These are phyloP conservation scores for Lycocerus yunnanus DNA, from an alignment of 2,888 invertebrate genomes.

Conservation along the genomic window DNA sequence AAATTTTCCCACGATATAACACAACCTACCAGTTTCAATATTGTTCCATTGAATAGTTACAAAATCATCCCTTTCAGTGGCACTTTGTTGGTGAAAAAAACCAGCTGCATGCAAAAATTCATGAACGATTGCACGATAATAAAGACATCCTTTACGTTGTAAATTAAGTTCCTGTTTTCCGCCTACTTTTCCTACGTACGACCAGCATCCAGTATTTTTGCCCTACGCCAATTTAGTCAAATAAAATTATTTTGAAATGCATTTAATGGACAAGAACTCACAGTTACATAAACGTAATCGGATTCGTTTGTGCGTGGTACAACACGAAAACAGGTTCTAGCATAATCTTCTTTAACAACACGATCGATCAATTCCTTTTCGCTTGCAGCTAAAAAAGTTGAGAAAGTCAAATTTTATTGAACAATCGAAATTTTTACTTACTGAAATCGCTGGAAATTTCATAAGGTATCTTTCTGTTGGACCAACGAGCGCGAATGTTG, in stretches of 20 bases:
- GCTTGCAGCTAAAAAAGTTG: neutral
- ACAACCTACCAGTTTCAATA: conserved; percentile 61
- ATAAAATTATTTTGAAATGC: neutral
- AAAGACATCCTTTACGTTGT: conserved; percentile 42
- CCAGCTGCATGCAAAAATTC: conserved; percentile 81
- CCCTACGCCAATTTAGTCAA: neutral
- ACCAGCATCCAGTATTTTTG: conserved; percentile 5
- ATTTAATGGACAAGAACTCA: neutral
- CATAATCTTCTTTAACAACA: neutral
- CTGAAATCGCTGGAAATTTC: neutral
- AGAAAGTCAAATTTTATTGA: neutral
- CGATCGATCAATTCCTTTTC: neutral
- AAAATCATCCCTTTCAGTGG: conserved; percentile 77
- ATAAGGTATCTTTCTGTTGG: neutral
- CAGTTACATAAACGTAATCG: conserved; percentile 16
- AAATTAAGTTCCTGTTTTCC: conserved; percentile 7
- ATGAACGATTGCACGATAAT: conserved; percentile 68
- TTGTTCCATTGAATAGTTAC: conserved; percentile 77
- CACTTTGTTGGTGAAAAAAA: conserved; percentile 84
- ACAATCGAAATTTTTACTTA: no score
- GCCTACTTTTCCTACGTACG: neutral
- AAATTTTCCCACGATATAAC: no score
- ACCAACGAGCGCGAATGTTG: neutral
- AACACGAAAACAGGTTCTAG: conserved; percentile 11
- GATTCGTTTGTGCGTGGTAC: neutral